Evolutionary conservation across 1,140 invertebrate genomes (phyloP).

Genomic region (Reticulitermes speratus): DNA sequence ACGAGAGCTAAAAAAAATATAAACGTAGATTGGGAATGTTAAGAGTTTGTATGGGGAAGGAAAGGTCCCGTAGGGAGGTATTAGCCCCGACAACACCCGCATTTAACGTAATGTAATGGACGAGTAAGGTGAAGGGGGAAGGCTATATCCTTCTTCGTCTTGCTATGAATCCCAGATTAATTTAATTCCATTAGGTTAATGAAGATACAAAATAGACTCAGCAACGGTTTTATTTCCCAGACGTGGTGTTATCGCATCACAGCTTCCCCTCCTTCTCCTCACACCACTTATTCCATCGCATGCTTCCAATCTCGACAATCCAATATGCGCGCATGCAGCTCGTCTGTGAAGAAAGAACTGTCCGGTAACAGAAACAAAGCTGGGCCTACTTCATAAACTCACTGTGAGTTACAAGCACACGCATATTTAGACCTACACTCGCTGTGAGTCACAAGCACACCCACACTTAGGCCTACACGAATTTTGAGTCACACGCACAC

Average conservation of each 20-base stretch:
- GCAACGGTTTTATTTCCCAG: constrained; percentile 31
- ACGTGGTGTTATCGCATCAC: constrained; percentile 28
- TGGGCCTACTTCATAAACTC: background rate
- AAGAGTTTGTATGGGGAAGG: background rate
- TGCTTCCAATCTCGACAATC: background rate
- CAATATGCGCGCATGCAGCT: background rate
- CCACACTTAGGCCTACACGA: no score
- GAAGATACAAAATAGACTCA: constrained; percentile 39
- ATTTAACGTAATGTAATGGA: constrained; percentile 36
- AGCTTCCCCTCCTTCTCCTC: background rate
- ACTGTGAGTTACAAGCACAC: background rate
- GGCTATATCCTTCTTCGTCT: constrained; percentile 14
- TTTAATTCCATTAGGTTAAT: constrained; percentile 40
- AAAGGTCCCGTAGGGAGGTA: constrained; percentile 29
- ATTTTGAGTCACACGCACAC: no score
- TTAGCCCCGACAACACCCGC: constrained; percentile 33
- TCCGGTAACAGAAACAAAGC: background rate
- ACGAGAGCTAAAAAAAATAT: background rate
- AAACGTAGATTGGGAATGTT: background rate
- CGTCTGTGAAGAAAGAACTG: background rate
- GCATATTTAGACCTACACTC: no score
- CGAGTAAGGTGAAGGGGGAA: constrained; percentile 19
- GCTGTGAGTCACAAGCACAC: no score
- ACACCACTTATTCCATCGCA: background rate
- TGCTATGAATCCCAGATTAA: constrained; percentile 37